Evolutionary conservation across 1,140 invertebrate genomes (phyloP), one percentile per base, ranked within the genome.

Genomic region (Papilio aristodemus): DNA sequence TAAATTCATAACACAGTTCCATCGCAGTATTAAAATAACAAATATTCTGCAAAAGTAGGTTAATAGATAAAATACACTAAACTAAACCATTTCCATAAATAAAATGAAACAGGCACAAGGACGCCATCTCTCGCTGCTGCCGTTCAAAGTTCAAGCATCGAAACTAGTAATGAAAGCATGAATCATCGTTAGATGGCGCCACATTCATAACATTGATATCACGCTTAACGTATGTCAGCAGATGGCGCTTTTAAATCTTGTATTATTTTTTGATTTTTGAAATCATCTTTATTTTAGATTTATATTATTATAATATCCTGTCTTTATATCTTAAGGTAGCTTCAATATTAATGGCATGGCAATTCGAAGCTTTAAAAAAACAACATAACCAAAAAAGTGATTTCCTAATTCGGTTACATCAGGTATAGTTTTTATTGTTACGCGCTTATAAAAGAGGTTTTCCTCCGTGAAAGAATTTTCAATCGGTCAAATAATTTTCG

Each of bases 1-100:
- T 46, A 22, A 54, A 54, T 54, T 54, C 46, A 25, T 54, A 54
- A 54, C 46, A 54, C 46, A 54, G 46, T 54, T 54, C 46, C 46
- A 54, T 54, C 46, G 46, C 22, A 11, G 11, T 54, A 54, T 22
- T 54, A 54, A 54, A 54, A 54, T 19, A 54, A 54, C 46, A 25
- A 54, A 54, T 54, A 54, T 54, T 22, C 46, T 54, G 17, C 46
- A 54, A 54, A 54, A 54, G 19, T 54, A 54, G 46, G 46, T 54
- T 54, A 25, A 54, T 54, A 54, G 46, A 54, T 54, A 54, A 54
- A 54, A 54, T 25, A 22, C 17, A 54, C 46, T 11, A 54, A 32
- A 54, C 46, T 5, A 54, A 46, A 46, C 43, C 8, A 46, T 19
- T 43, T 43, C 7, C 41, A 17, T 0, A 2, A 50, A 17, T 50